These are phyloP conservation scores for Cygnus olor DNA, from an alignment of 2,797 vertebrate genomes.

Conservation along the genomic window DNA sequence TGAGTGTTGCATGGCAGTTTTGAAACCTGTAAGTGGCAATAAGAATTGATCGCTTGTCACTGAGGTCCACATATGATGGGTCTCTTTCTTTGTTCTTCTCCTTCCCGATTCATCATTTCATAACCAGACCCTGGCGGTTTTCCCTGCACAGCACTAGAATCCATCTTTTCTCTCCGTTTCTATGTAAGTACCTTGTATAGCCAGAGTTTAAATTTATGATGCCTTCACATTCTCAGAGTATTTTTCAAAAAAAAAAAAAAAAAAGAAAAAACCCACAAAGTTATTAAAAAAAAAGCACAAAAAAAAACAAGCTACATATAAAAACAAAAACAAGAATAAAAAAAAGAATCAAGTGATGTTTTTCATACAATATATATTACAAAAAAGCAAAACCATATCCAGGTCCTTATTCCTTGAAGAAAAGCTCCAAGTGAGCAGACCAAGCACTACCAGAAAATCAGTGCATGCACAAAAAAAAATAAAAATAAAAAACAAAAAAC, in stretches of 20 bases:
- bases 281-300: background rate
- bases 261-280: background rate
- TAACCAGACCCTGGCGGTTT: background rate
- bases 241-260: background rate
- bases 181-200: background rate
- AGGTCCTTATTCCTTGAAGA: background rate
- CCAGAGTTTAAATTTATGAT: background rate
- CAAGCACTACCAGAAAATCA: background rate
- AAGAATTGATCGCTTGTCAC: background rate
- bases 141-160: background rate
- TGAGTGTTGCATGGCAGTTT: rapidly evolving
- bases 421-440: background rate
- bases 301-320: background rate
- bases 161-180: background rate
- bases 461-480: background rate
- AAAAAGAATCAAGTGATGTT: background rate
- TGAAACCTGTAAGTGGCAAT: background rate
- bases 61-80: background rate
- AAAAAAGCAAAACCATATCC: background rate
- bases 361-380: background rate
- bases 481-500: background rate
- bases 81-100: background rate
- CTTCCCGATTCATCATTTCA: background rate
- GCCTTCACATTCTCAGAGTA: background rate
- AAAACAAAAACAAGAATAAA: background rate